phyloP scores from a whole-genome alignment of 2,113 vertebrate genomes.

The Lutjanus erythropterus region DNA sequence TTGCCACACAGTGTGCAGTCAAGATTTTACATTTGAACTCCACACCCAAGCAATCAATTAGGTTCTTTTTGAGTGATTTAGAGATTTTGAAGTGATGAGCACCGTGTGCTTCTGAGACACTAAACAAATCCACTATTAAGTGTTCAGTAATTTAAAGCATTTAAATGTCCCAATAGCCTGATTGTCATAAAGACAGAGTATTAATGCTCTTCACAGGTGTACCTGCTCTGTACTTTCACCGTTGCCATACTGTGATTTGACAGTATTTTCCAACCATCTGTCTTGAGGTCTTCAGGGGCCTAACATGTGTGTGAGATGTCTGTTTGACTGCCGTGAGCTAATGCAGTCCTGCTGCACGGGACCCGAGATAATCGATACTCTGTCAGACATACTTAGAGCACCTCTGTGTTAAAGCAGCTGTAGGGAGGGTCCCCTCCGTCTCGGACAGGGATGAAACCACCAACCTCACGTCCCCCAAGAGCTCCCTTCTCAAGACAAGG shows the following conservation, averaged over 20 bases:
- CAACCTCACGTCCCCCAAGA: slow-evolving; percentile 41
- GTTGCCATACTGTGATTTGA: slow-evolving; percentile 35
- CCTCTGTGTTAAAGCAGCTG: slow-evolving; percentile 49
- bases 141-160: neutral
- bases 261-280: slow-evolving; percentile 31
- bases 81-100: neutral
- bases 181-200: neutral
- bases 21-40: neutral
- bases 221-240: neutral
- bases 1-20: neutral
- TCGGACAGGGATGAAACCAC: slow-evolving; percentile 64
- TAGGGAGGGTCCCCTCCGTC: slow-evolving; percentile 40
- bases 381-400: slow-evolving; percentile 70
- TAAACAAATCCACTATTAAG: neutral
- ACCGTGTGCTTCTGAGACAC: neutral
- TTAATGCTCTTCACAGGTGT: neutral
- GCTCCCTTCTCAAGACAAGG: slow-evolving; percentile 58
- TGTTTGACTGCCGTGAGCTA: slow-evolving; percentile 45
- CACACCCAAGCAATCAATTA: neutral
- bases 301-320: slow-evolving; percentile 33
- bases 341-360: slow-evolving; percentile 57
- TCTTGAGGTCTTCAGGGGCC: slow-evolving; percentile 31
- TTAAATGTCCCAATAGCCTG: neutral
- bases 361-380: slow-evolving; percentile 75
- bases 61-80: neutral